Percentiles rank a stretch among this genome's conserved stretches.
Evolutionary conservation across 1,140 invertebrate genomes (phyloP).

Genomic region (Drosophila rufa): DNA sequence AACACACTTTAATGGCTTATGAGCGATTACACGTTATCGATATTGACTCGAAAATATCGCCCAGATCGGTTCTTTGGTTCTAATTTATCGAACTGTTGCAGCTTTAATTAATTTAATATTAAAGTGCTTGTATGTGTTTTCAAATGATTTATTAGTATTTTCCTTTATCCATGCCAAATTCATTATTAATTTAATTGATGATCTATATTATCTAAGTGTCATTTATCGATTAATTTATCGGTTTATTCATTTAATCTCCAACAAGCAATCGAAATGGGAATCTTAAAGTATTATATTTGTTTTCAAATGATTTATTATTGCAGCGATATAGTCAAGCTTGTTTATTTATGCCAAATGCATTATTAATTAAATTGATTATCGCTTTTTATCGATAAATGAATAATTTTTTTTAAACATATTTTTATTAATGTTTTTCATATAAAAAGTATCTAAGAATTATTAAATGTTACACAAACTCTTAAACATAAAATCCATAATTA

Average conservation of each 20-base stretch:
- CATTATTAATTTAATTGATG: not conserved
- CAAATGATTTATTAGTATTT: not conserved
- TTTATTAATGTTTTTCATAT: too few relatives aligned
- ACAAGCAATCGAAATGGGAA: too few relatives aligned
- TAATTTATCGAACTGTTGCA: not conserved
- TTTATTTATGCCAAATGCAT: not conserved
- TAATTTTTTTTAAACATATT: too few relatives aligned
- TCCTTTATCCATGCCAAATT: not conserved
- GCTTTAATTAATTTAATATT: not conserved
- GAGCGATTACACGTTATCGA: not conserved
- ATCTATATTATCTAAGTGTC: not conserved
- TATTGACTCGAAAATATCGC: not conserved
- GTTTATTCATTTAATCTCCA: too few relatives aligned
- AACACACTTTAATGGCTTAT: slow-evolving; percentile 14
- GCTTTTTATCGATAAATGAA: not conserved
- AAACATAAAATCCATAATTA: too few relatives aligned
- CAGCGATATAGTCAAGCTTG: not conserved
- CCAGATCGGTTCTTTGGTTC: not conserved
- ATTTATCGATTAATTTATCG: not conserved
- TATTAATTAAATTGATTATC: not conserved
- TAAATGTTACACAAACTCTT: too few relatives aligned
- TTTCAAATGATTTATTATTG: not conserved
- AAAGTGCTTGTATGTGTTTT: not conserved
- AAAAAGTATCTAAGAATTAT: too few relatives aligned
- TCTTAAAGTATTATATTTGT: not conserved